Conservation (phyloP, 2,113 vertebrate genomes). For the Chaetura pelagica region DNA sequence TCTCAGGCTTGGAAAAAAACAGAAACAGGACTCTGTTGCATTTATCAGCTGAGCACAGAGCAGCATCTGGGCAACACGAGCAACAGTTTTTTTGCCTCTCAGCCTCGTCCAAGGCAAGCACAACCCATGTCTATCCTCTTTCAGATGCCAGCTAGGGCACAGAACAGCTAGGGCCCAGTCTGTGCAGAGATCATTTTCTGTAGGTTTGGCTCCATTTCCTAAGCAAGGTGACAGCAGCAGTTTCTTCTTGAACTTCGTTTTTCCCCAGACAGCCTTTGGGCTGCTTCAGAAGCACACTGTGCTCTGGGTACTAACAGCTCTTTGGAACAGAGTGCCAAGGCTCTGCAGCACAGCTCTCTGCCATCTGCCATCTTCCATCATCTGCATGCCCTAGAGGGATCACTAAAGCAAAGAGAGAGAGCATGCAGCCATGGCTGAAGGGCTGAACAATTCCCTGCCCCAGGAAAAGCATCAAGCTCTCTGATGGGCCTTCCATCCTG, state of each 20-base stretch:
- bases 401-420: conserved; percentile 31
- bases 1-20: neutral
- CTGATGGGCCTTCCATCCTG: neutral
- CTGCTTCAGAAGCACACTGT: neutral
- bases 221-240: neutral
- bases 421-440: neutral
- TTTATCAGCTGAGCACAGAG: neutral
- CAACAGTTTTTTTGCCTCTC: neutral
- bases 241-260: neutral
- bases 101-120: neutral
- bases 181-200: neutral
- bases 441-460: neutral
- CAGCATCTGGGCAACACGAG: neutral
- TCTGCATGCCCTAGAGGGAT: neutral
- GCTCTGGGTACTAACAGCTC: neutral
- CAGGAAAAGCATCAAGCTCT: neutral
- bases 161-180: fast-evolving
- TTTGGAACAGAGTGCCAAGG: neutral
- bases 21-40: neutral
- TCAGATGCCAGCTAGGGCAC: neutral
- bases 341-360: conserved; percentile 6
- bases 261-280: neutral
- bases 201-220: neutral
- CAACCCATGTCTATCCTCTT: neutral
- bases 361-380: neutral